These are phyloP conservation scores for Cynocephalus volans DNA, from an alignment of 2,113 vertebrate species.

Conservation along the genomic window DNA sequence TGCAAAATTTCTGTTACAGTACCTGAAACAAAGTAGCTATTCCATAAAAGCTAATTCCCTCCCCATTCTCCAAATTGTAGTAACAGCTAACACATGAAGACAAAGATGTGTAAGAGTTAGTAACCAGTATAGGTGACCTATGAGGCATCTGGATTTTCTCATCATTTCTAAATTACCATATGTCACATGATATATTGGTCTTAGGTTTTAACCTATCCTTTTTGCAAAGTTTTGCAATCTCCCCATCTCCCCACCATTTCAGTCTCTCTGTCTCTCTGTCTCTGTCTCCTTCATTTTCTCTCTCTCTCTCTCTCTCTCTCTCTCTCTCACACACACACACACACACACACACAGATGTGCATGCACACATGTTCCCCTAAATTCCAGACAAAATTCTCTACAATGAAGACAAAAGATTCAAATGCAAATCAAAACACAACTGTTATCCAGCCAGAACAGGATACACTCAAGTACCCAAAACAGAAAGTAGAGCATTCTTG, in stretches of 20 bases:
- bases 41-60: neutral
- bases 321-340: neutral
- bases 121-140: neutral
- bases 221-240: neutral
- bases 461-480: neutral
- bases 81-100: neutral
- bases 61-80: neutral
- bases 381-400: neutral
- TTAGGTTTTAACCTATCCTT: neutral
- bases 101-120: neutral
- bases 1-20: neutral
- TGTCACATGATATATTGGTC: neutral
- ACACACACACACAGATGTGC: neutral
- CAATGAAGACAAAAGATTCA: neutral
- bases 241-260: neutral
- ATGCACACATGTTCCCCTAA: neutral
- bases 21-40: neutral
- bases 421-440: neutral
- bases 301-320: neutral
- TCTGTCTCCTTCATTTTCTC: neutral
- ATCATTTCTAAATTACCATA: neutral
- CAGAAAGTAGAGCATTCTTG: neutral
- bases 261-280: neutral
- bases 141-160: neutral
- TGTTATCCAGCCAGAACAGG: neutral